These are phyloP conservation scores for Rhynchonycteris naso DNA, from an alignment of 2,797 vertebrate species.

Conservation along the genomic window DNA sequence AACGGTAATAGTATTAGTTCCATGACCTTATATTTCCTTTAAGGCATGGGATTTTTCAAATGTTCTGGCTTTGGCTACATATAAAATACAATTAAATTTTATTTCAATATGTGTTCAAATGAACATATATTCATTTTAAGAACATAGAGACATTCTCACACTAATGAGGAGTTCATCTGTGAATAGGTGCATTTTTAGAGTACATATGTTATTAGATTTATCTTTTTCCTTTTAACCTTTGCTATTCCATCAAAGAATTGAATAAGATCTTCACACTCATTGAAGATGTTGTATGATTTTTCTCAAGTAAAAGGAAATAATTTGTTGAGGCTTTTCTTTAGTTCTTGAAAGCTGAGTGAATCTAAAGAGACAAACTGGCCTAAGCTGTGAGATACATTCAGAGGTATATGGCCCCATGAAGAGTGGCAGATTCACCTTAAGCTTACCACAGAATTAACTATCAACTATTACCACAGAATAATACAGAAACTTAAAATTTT, in stretches of 20 bases:
- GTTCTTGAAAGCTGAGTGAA: slow-evolving; percentile 61
- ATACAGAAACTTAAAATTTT: background rate
- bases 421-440: background rate
- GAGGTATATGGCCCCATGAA: background rate
- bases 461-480: background rate
- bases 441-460: background rate
- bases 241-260: slow-evolving; percentile 59
- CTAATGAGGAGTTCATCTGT: background rate
- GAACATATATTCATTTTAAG: background rate
- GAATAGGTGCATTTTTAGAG: slow-evolving; percentile 55
- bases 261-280: slow-evolving; percentile 66
- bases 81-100: slow-evolving; percentile 61
- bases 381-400: background rate
- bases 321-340: slow-evolving; percentile 66
- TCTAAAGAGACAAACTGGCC: background rate
- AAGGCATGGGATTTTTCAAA: slow-evolving; percentile 52
- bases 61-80: slow-evolving; percentile 53
- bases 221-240: slow-evolving; percentile 71
- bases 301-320: slow-evolving; percentile 57
- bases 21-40: slow-evolving; percentile 53
- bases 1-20: slow-evolving; percentile 52
- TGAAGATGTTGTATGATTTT: slow-evolving; percentile 78
- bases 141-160: slow-evolving; percentile 20
- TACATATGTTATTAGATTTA: slow-evolving; percentile 64
- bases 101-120: slow-evolving; percentile 57